Percentiles rank a stretch among this genome's conserved stretches.
Conservation (phyloP, 2,888 invertebrate genomes). For the Formica aserva region DNA sequence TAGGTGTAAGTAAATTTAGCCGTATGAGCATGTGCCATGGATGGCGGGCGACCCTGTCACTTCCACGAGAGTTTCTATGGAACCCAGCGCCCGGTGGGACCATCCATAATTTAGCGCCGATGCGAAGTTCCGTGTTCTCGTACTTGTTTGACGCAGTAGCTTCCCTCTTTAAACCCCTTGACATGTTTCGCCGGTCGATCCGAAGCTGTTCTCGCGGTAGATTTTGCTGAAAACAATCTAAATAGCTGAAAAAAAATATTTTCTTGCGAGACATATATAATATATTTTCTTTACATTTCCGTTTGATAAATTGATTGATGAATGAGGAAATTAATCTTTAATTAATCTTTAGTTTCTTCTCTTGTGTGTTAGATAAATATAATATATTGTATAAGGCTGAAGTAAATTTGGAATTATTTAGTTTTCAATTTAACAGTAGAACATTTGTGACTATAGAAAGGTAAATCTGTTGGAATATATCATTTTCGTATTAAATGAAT, state of each 20-base stretch:
- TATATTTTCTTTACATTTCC: background rate
- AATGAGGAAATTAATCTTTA: slow-evolving; percentile 19
- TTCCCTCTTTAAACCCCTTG: slow-evolving; percentile 72
- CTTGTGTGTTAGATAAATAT: background rate
- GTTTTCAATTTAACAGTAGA: background rate
- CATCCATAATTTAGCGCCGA: slow-evolving; percentile 71
- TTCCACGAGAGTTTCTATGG: slow-evolving; percentile 57
- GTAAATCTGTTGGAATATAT: background rate
- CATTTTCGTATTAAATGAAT: slow-evolving; percentile 13
- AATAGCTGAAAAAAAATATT: background rate
- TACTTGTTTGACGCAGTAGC: slow-evolving; percentile 61
- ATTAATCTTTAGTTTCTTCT: background rate
- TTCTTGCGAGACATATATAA: background rate
- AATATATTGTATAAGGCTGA: background rate
- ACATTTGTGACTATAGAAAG: background rate
- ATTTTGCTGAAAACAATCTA: slow-evolving; percentile 33
- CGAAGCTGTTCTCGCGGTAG: slow-evolving; percentile 54
- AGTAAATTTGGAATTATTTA: background rate
- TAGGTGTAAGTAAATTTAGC: slow-evolving; percentile 58
- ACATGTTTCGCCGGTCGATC: slow-evolving; percentile 66
- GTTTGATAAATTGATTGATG: background rate
- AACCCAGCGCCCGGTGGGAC: slow-evolving; percentile 59
- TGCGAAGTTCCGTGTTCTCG: slow-evolving; percentile 64
- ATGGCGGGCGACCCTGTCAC: slow-evolving; percentile 57
- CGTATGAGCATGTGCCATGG: slow-evolving; percentile 53